phyloP scores from a whole-genome alignment of 2,888 invertebrate species.

The Villa cingulata region DNA sequence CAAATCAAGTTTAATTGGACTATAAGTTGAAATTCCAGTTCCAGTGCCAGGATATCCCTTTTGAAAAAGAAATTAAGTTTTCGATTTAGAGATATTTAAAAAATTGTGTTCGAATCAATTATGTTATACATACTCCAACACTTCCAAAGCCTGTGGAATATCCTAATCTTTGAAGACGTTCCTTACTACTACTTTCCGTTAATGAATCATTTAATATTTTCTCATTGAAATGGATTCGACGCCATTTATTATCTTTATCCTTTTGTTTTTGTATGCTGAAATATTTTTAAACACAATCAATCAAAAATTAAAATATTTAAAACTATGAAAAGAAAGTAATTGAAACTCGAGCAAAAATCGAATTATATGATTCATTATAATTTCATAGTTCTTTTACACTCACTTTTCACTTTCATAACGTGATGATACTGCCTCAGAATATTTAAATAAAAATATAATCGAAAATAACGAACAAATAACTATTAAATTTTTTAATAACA shows the following conservation, averaged over 20 bases:
- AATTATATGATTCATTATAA: too few relatives aligned
- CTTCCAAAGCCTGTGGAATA: conserved; percentile 33
- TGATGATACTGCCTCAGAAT: too few relatives aligned
- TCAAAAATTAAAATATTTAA: too few relatives aligned
- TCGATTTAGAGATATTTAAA: neutral
- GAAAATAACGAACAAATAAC: too few relatives aligned
- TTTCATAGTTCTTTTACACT: too few relatives aligned
- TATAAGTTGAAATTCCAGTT: conserved; percentile 46
- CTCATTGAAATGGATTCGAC: conserved; percentile 26
- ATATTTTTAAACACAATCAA: too few relatives aligned
- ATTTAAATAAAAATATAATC: too few relatives aligned
- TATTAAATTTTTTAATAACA: too few relatives aligned
- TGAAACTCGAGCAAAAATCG: too few relatives aligned
- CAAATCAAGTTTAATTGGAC: conserved; percentile 65
- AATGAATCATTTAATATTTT: conserved; percentile 18
- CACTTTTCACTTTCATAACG: too few relatives aligned
- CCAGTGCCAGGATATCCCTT: conserved; percentile 34
- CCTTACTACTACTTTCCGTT: conserved; percentile 22
- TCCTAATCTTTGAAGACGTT: conserved; percentile 31
- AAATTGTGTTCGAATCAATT: conserved; percentile 19
- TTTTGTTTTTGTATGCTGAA: too few relatives aligned
- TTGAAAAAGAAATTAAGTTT: neutral
- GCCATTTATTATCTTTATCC: conserved; percentile 19
- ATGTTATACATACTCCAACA: conserved; percentile 8
- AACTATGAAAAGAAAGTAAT: too few relatives aligned